These are phyloP conservation scores for Eremobia ochroleuca DNA, from an alignment of 2,888 invertebrate genomes.

Conservation along the genomic window DNA sequence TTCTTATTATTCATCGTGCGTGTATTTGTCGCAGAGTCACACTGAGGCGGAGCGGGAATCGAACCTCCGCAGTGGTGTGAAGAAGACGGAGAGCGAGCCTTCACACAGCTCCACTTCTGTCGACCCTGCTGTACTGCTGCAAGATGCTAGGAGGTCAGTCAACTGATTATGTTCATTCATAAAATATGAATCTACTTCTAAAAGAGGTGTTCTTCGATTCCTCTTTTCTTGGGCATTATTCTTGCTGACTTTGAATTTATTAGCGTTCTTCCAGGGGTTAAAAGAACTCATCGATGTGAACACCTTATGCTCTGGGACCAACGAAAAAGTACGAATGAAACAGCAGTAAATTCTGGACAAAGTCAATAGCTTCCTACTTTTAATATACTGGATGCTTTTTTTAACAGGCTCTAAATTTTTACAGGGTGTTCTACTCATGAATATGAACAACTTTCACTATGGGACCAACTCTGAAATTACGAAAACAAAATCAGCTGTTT, in stretches of 20 bases:
- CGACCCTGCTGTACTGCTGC: conserved; percentile 89
- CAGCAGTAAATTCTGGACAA: background rate
- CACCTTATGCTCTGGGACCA: too few species aligned
- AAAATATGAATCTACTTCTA: too few species aligned
- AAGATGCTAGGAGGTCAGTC: conserved; percentile 89
- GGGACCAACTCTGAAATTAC: too few species aligned
- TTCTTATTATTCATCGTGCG: conserved; percentile 22
- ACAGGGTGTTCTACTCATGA: too few species aligned
- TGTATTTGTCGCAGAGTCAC: conserved; percentile 67
- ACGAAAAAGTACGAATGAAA: background rate
- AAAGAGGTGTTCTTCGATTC: background rate
- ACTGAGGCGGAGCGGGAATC: conserved; percentile 71
- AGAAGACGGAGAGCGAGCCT: conserved; percentile 91
- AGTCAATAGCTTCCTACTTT: background rate
- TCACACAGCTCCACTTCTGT: conserved; percentile 85
- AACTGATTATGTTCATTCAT: background rate
- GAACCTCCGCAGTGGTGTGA: conserved; percentile 82
- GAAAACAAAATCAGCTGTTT: too few species aligned
- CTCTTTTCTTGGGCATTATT: background rate
- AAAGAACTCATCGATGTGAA: background rate
- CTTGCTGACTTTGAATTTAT: background rate
- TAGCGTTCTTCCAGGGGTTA: background rate
- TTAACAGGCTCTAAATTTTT: too few species aligned
- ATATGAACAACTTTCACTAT: too few species aligned
- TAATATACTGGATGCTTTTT: too few species aligned